phyloP scores from a whole-genome alignment of 2,888 invertebrate genomes.

The Eristalinus sepulchralis region DNA sequence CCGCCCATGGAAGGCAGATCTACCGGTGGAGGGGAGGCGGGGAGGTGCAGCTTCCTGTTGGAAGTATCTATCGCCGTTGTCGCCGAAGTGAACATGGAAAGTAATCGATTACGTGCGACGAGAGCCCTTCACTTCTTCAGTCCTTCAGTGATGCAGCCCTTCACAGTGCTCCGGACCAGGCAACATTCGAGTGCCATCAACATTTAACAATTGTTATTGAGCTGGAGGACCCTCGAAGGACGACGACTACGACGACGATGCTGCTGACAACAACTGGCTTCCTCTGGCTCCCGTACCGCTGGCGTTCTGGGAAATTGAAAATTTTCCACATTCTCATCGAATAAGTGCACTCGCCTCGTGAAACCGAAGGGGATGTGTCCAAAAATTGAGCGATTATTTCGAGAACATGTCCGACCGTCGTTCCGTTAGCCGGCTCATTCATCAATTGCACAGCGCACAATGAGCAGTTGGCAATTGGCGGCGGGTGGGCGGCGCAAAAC shows the following conservation, averaged over 20 bases:
- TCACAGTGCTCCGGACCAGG: constrained; percentile 27
- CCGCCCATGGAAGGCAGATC: background rate
- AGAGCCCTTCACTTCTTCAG: constrained; percentile 22
- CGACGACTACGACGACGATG: background rate
- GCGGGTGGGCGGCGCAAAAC: background rate
- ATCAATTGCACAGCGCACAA: background rate
- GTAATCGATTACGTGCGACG: constrained; percentile 55
- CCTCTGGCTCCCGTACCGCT: background rate
- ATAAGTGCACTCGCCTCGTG: constrained; percentile 27
- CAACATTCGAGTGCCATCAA: constrained; percentile 66
- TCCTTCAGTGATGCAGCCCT: background rate
- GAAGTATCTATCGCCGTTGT: constrained; percentile 25
- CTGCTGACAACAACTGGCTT: constrained; percentile 26
- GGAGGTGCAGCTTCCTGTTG: background rate
- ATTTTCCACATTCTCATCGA: constrained; percentile 41
- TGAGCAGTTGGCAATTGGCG: background rate
- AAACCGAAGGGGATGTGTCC: constrained; percentile 47
- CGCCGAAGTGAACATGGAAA: constrained; percentile 32
- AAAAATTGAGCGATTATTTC: constrained; percentile 72
- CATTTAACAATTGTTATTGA: constrained; percentile 64
- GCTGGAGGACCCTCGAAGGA: constrained; percentile 17
- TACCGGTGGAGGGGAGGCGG: background rate
- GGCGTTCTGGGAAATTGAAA: constrained; percentile 35
- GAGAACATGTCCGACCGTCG: background rate
- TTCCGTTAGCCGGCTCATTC: background rate